Evolutionary conservation across 2,113 vertebrate species (phyloP).

Genomic region (Tachuris rubrigastra): DNA sequence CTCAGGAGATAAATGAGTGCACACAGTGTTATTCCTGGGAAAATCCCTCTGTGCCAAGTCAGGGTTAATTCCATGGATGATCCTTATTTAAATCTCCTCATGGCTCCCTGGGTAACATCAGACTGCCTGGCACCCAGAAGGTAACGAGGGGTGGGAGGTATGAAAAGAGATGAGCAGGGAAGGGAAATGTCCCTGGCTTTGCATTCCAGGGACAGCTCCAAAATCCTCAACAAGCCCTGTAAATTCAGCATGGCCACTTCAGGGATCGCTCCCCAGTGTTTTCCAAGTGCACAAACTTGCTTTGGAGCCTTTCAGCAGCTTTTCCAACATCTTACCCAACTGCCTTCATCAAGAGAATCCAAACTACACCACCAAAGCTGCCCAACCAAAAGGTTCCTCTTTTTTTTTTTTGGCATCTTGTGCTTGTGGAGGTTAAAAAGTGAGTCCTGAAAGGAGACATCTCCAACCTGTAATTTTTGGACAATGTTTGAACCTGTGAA

Average conservation of each 20-base stretch:
- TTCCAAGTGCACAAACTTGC: background rate
- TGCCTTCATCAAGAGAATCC: too few species aligned
- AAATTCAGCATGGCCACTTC: background rate
- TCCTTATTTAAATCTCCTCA: background rate
- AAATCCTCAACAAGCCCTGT: background rate
- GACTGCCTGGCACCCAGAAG: background rate
- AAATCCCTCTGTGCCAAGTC: background rate
- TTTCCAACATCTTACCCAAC: background rate
- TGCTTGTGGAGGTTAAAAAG: too few species aligned
- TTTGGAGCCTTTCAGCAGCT: background rate
- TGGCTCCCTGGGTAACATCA: background rate
- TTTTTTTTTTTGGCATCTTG: too few species aligned
- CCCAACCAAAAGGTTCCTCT: too few species aligned
- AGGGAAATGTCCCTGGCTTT: background rate
- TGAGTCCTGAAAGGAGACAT: too few species aligned
- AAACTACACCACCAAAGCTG: too few species aligned
- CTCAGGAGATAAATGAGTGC: background rate
- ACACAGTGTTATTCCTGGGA: too few species aligned
- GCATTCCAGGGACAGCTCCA: background rate
- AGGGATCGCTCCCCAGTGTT: background rate
- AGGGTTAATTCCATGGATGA: background rate
- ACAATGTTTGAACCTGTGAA: too few species aligned
- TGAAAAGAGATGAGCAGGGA: rapidly evolving
- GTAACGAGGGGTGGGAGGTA: too few species aligned
- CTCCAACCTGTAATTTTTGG: too few species aligned